phyloP scores from a whole-genome alignment of 2,888 invertebrate genomes.

The Netelia virgata region DNA sequence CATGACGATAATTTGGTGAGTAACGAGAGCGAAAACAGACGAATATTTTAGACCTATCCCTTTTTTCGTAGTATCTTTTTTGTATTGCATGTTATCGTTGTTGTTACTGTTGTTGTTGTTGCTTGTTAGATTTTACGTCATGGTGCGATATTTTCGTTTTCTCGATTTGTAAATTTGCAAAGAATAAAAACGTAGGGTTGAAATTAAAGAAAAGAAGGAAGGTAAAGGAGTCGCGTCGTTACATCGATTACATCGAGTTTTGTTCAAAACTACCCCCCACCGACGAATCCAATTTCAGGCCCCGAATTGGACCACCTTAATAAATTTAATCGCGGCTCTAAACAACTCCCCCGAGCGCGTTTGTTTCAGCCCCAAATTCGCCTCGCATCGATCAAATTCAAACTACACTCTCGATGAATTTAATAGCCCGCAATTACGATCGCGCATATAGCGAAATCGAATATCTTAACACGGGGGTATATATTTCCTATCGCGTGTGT shows the following conservation, averaged over 20 bases:
- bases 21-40: constrained; percentile 9
- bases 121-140: not conserved
- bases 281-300: no score
- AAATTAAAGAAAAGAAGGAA: no score
- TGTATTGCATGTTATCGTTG: constrained; percentile 18
- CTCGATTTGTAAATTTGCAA: not conserved
- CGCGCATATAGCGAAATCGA: constrained; percentile 22
- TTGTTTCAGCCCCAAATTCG: not conserved
- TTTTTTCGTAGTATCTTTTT: constrained; percentile 20
- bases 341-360: not conserved
- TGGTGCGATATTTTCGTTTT: not conserved
- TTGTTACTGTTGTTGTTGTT: constrained; percentile 24
- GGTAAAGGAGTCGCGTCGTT: no score
- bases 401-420: not conserved
- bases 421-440: not conserved
- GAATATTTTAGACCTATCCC: not conserved
- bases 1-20: constrained; percentile 69
- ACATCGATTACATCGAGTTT: no score
- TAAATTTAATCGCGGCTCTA: no score
- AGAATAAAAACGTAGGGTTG: no score
- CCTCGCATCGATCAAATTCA: no score
- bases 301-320: no score
- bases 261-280: no score
- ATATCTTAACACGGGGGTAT: constrained; percentile 52
- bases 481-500: constrained; percentile 39